Conservation (phyloP, 1,140 invertebrate species). For the Sitodiplosis mosellana region DNA sequence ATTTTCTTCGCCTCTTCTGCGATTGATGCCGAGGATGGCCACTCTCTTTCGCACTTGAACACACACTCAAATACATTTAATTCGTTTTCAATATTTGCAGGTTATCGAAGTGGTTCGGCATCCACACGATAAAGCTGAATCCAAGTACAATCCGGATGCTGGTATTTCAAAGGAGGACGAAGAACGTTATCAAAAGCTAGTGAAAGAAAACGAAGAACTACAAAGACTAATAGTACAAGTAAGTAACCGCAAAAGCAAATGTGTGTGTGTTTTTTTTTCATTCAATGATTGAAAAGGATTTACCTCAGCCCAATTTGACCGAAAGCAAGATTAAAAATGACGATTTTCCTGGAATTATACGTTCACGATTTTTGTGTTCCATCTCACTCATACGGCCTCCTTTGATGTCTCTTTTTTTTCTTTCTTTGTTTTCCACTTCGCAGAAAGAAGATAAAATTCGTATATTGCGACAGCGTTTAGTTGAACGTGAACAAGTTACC, state of each 20-base stretch:
- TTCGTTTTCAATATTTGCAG: conserved; percentile 20
- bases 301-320: no score
- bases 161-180: conserved; percentile 88
- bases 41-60: no score
- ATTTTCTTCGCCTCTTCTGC: no score
- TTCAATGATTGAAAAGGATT: not conserved
- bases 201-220: conserved; percentile 89
- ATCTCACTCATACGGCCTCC: not conserved
- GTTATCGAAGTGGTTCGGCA: conserved; percentile 70
- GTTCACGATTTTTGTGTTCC: no score
- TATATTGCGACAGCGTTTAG: conserved; percentile 53
- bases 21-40: no score
- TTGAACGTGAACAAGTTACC: conserved; percentile 43
- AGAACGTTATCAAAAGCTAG: conserved; percentile 81
- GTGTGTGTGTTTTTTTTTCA: not conserved
- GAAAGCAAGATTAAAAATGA: no score
- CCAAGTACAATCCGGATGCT: conserved; percentile 69
- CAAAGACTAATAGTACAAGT: conserved; percentile 87
- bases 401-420: conserved; percentile 1
- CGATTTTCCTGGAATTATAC: no score
- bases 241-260: conserved; percentile 10
- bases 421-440: conserved; percentile 11
- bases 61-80: not conserved
- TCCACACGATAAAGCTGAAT: conserved; percentile 64
- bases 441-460: conserved; percentile 83